Base-by-base conservation (phyloP, 2,113 vertebrate species). In the Muscicapa adusta region DNA sequence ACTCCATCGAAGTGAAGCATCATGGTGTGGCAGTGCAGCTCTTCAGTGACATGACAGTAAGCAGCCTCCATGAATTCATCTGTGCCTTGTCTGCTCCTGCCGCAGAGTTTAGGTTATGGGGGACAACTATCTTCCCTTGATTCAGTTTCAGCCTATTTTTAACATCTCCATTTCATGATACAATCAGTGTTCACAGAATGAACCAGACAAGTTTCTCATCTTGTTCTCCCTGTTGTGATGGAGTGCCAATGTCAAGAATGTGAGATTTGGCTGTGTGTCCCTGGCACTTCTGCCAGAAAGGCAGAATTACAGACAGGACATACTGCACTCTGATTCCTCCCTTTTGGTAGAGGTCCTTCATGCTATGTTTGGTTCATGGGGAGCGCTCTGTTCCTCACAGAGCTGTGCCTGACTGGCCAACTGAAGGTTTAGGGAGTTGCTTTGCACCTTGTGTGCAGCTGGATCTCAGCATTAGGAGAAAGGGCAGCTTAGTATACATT, bases 41-140 rank as follows among this genome's bases (percentile, higher is more conserved):
- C 74, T 98, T 96, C 91, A 98, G 98, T 19, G 95, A 99, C 91
- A 98, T 99, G 99, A 97, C 92, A 97, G 99, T 99, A 97, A 95
- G 96, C 50, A 65, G 75, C 34, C 4, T 5, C 31, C 45, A 13
- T 34, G 2, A 74, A 40, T 10, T 42, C 18, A 28, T 8, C 47
- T 22, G 7, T 56, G 16, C 9, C 0, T 28, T 87, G 22, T 43
- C 53, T 89, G 73, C 11, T 89, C 1, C 2, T 42, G 36, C 14
- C 54, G 9, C 18, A 22, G 48, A 66, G 51, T 71, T 78, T 29
- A 38, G 8, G 8, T 60, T 75, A 28, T 9, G 28, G 54, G 74
- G 48, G 36, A 25, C 4, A 34, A 17, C 72, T 40, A 54, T 77
- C 1, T 68, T 72, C 45, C 36, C 34, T 70, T 67, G 45, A 19